Conservation (phyloP, 1,140 invertebrate genomes). For the Zophobas atratus region DNA sequence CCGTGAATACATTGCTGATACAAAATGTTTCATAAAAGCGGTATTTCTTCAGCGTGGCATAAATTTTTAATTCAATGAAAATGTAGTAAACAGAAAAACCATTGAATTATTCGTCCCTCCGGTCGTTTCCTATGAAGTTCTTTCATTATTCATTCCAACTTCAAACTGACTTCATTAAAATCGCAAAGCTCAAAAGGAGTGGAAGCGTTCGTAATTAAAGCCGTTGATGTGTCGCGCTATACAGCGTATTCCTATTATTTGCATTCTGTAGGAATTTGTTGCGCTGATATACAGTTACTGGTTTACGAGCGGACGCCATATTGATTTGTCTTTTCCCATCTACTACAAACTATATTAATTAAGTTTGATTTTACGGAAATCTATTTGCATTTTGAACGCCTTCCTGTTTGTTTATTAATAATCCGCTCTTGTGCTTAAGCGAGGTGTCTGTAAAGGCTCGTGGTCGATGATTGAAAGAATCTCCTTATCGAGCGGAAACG, state of each 20-base stretch:
- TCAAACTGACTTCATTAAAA: constrained; percentile 26
- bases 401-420: constrained; percentile 26
- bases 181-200: constrained; percentile 3
- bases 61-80: not conserved
- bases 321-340: constrained; percentile 23
- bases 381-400: constrained; percentile 31
- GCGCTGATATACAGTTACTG: not conserved
- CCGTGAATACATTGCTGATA: too few relatives aligned
- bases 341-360: constrained; percentile 12
- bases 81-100: not conserved
- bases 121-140: not conserved
- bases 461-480: constrained; percentile 5
- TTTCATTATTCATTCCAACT: constrained; percentile 26
- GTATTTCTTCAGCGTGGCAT: too few relatives aligned
- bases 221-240: not conserved
- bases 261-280: not conserved
- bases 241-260: not conserved
- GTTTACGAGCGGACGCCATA: constrained; percentile 9
- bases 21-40: too few relatives aligned
- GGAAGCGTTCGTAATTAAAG: constrained; percentile 13
- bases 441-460: constrained; percentile 9
- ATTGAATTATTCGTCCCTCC: not conserved
- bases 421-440: not conserved
- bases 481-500: constrained; percentile 10
- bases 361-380: constrained; percentile 7